Percentiles rank a stretch among this genome's conserved stretches.
phyloP scores from a whole-genome alignment of 1,140 invertebrate genomes.

The Pissodes strobi region DNA sequence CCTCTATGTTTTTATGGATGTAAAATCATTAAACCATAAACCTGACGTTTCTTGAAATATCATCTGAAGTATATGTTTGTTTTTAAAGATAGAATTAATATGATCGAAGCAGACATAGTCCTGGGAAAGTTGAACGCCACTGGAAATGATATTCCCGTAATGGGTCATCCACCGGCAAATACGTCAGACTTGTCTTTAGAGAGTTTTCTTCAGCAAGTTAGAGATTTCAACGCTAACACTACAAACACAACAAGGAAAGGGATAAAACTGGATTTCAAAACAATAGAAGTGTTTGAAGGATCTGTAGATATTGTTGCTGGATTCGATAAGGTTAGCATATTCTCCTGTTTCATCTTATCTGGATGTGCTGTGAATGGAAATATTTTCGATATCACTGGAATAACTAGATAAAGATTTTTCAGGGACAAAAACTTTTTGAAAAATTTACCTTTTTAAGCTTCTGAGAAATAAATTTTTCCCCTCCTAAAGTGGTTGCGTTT shows the following conservation, averaged over 20 bases:
- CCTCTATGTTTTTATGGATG: too few relatives aligned
- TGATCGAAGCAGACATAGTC: constrained; percentile 89
- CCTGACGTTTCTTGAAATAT: too few relatives aligned
- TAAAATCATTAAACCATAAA: too few relatives aligned
- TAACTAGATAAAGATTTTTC: too few relatives aligned
- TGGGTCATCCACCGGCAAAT: constrained; percentile 80
- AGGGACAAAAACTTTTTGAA: too few relatives aligned
- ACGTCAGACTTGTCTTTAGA: constrained; percentile 77
- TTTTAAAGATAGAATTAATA: constrained; percentile 66
- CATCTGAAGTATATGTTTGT: neutral
- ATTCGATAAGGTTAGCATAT: constrained; percentile 42
- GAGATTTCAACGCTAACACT: constrained; percentile 56
- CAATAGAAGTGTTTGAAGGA: constrained; percentile 73
- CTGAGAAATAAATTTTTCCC: neutral
- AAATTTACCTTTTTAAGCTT: too few relatives aligned
- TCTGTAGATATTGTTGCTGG: constrained; percentile 64
- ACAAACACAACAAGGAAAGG: constrained; percentile 63
- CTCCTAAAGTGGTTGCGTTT: neutral
- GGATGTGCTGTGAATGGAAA: neutral
- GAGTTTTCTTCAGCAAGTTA: constrained; percentile 69
- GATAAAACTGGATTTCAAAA: constrained; percentile 89
- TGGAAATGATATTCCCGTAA: constrained; percentile 68
- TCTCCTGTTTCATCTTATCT: neutral
- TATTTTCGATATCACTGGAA: too few relatives aligned
- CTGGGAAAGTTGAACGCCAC: constrained; percentile 62